Percentiles rank a stretch among this genome's conserved stretches.
phyloP scores from a whole-genome alignment of 2,888 invertebrate genomes.

The Polyommatus iphigenia region DNA sequence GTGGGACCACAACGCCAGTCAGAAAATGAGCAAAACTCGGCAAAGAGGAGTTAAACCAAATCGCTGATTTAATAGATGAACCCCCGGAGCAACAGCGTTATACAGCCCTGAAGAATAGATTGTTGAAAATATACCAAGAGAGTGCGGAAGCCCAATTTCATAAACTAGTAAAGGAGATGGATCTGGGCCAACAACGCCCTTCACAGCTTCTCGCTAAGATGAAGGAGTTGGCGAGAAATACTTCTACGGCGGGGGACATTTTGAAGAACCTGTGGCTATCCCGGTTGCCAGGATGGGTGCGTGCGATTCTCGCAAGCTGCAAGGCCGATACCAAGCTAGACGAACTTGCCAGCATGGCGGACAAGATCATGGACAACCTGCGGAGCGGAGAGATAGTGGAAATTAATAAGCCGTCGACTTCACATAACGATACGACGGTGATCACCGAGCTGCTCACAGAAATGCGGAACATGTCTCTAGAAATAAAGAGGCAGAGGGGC shows the following conservation, averaged over 20 bases:
- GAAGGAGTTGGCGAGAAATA: constrained; percentile 21
- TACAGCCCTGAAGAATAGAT: constrained; percentile 1
- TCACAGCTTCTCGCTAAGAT: constrained; percentile 17
- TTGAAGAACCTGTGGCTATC: constrained; percentile 22
- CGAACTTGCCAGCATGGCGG: background rate
- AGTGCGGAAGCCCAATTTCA: constrained; percentile 29
- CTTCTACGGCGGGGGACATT: background rate
- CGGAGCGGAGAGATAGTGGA: constrained; percentile 24
- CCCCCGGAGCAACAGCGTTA: no score
- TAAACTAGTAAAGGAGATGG: constrained; percentile 26
- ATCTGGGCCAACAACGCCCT: background rate
- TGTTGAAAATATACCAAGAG: background rate
- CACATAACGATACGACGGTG: background rate
- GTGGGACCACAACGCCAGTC: constrained; percentile 27
- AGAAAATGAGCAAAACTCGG: background rate
- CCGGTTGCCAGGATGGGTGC: constrained; percentile 12
- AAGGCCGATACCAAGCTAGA: constrained; percentile 13
- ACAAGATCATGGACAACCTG: constrained; percentile 21
- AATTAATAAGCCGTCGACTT: constrained; percentile 3
- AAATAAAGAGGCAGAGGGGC: background rate
- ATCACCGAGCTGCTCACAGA: background rate
- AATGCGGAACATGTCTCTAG: background rate
- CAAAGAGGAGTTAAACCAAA: background rate
- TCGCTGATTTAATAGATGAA: background rate
- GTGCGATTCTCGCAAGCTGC: constrained; percentile 7